Evolutionary conservation across 2,888 invertebrate species (phyloP), one percentile per base, ranked within the genome.

Genomic region (Agrotis ipsilon): DNA sequence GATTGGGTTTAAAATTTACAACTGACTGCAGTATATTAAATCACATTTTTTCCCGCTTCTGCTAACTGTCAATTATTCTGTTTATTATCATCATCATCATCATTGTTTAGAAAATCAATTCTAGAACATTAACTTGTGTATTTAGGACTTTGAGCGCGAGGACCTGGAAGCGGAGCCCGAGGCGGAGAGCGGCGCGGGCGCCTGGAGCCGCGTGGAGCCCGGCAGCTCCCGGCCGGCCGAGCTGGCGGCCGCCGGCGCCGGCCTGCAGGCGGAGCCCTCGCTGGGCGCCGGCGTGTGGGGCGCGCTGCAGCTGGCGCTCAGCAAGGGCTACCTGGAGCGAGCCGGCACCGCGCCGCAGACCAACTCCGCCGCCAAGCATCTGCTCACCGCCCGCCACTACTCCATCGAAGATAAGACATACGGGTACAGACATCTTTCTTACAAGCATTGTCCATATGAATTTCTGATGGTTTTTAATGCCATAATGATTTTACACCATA

Each of bases 321-420:
- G 98, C 89, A 99, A 99, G 96, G 99, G 98, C 14, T 99, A 99
- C 93, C 96, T 99, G 71, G 98, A 99, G 92, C 98, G 98, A 83
- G 98, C 98, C 84, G 97, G 97, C 65, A 96, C 97, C 70, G 98
- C 98, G 91, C 94, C 98, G 97, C 89, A 90, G 78, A 90, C 91
- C 54, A 84, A 83, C 97, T 97, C 82, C 62, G 84, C 59, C 52
- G 73, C 77, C 65, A 27, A 78, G 85, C 89, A 89, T 57, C 86
- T 88, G 84, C 90, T 87, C 60, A 76, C 86, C 55, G 89, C 89
- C 0, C 0, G 84, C 0, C 87, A 88, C 85, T 89, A 89, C 87
- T 87, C 90, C 86, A 90, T 90, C 81, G 90, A 90, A 81, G 89
- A 89, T 87, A 93, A 93, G 90, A 89, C 87, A 3, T 86, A 89